A percentile compares a stretch with the other conserved stretches of the same genome.
These are phyloP conservation scores for Alauda arvensis DNA, from an alignment of 2,797 vertebrate genomes.

Conservation along the genomic window DNA sequence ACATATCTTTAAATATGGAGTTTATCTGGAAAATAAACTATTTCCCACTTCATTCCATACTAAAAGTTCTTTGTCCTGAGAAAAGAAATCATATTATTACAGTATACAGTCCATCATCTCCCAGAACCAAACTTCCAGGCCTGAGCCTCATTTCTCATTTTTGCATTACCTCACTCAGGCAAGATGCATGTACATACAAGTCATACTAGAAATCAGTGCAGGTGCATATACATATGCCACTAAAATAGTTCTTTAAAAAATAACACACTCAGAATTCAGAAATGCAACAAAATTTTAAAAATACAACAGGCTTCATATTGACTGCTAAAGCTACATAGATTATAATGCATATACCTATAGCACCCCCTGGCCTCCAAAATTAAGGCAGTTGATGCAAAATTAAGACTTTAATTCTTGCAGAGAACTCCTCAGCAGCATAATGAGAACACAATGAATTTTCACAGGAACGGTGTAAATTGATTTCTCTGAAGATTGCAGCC, in stretches of 20 bases:
- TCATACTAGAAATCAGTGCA: background rate
- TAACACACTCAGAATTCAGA: background rate
- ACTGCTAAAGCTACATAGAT: background rate
- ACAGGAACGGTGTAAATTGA: background rate
- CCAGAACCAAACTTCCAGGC: background rate
- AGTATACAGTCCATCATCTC: background rate
- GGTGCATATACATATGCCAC: rapidly evolving
- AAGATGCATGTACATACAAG: background rate
- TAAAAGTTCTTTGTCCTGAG: background rate
- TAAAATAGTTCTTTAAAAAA: background rate
- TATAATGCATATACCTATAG: constrained; percentile 31
- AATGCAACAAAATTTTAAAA: background rate
- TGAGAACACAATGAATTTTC: background rate
- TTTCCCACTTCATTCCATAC: background rate
- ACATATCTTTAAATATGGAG: background rate
- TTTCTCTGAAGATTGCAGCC: background rate
- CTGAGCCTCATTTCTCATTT: background rate
- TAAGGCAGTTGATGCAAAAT: background rate
- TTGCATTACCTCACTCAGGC: background rate
- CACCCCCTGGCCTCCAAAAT: constrained; percentile 44
- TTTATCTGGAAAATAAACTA: background rate
- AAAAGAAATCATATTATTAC: background rate
- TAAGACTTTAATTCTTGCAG: background rate
- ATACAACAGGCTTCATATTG: background rate
- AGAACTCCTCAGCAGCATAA: background rate